These are phyloP conservation scores for Stomorhina lunata DNA, from an alignment of 2,888 invertebrate species.

Conservation along the genomic window DNA sequence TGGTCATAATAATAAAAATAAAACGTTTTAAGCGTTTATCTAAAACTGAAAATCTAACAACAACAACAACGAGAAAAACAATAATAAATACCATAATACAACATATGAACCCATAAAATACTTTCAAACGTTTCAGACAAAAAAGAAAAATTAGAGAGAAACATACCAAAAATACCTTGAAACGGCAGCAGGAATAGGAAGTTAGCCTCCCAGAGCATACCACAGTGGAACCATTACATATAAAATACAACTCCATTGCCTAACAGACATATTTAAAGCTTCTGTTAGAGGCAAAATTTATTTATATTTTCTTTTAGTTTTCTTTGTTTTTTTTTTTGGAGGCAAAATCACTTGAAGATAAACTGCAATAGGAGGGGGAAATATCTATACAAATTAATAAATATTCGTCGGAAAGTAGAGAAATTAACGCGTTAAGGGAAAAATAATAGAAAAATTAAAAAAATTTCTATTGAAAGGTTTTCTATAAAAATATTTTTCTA, in stretches of 20 bases:
- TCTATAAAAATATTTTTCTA: not conserved
- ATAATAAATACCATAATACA: conserved; percentile 43
- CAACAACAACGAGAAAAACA: conserved; percentile 19
- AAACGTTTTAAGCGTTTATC: conserved; percentile 61
- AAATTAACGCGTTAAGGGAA: conserved; percentile 14
- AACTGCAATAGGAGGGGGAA: conserved; percentile 20
- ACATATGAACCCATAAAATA: conserved; percentile 55
- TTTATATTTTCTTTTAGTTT: not conserved
- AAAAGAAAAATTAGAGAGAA: not conserved
- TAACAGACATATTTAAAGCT: conserved; percentile 45
- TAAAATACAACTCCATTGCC: conserved; percentile 21
- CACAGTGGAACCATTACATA: not conserved
- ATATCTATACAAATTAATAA: conserved; percentile 61
- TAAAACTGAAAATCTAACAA: conserved; percentile 56
- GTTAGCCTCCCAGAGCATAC: conserved; percentile 1
- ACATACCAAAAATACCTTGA: conserved; percentile 53
- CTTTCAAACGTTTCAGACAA: not conserved
- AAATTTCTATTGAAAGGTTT: not conserved
- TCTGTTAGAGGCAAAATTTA: conserved; percentile 56
- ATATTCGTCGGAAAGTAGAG: conserved; percentile 5
- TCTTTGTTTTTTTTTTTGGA: not conserved
- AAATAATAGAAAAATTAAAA: no score
- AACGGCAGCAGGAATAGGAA: conserved; percentile 18
- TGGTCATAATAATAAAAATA: conserved; percentile 65
- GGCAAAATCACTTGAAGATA: conserved; percentile 14